Base-by-base conservation (phyloP, 2,797 vertebrate species). In the Fringilla coelebs region DNA sequence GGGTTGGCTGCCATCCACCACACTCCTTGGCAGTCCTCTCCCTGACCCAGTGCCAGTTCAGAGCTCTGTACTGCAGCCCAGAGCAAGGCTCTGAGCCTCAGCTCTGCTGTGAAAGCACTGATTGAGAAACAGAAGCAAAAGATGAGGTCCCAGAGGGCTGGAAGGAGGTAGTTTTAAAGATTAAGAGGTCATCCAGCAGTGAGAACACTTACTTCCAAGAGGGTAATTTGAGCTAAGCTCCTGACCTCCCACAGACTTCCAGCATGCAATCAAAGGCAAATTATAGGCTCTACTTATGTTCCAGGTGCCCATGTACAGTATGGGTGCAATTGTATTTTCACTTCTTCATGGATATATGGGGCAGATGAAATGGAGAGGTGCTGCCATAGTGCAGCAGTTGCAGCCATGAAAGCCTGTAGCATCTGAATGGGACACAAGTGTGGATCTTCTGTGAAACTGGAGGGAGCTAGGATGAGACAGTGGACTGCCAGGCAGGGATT, bases 51-150 rank as follows among this genome's bases (percentile, higher is more conserved):
- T 41, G 83, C 52, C 67, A 93, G 49, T 32, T 68, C 80, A 51
- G 38, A 67, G 61, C 63, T 90, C 67, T 79, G 60, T 76, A 41
- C 38, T 10, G 15, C 70, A 91, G 76, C 67, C 62, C 77, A 67
- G n/a, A 74, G 45, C 52, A 68, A 61, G 89, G 45, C 84, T 77
- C 61, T 0, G 0, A 87, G 68, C 17, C 48, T 45, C n/a, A 88
- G 10, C 36, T 79, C 67, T 79, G 60, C 45, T 84, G 45, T 61
- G 70, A 78, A 93, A 95, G 80, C 46, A 29, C 36, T 24, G 54
- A 66, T 17, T 75, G 83, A 94, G 89, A 91, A 95, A 96, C 83
- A 94, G 94, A 93, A 93, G 85, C 77, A 89, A 72, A 86, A 61
- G 36, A 88, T 58, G 70, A 90, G 16, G 78, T 88, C 89, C 62